A percentile compares a stretch with the other conserved stretches of the same genome.
Conservation (phyloP, 2,888 invertebrate genomes). For the Synanthedon vespiformis region DNA sequence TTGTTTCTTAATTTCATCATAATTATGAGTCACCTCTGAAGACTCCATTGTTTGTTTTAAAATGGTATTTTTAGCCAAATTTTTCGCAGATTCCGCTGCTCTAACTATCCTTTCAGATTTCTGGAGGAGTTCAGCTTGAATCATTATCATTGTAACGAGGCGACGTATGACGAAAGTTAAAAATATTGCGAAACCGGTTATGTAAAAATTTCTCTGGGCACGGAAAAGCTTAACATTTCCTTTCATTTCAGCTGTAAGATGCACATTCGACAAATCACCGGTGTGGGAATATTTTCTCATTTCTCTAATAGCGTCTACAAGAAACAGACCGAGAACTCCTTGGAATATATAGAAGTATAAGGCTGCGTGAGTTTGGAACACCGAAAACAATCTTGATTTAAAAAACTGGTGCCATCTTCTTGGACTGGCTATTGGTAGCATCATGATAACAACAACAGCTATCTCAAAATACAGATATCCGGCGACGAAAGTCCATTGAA, state of each 20-base stretch:
- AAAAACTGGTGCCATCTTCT: conserved; percentile 82
- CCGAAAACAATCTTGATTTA: conserved; percentile 75
- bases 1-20: conserved; percentile 23
- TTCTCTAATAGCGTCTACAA: conserved; percentile 79
- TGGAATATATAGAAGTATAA: conserved; percentile 75
- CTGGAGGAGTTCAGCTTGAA: conserved; percentile 72
- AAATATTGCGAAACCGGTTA: conserved; percentile 82
- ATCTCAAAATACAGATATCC: conserved; percentile 80
- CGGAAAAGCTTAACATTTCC: conserved; percentile 79
- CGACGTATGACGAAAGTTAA: conserved; percentile 77
- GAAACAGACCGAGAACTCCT: conserved; percentile 73
- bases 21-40: conserved; percentile 15
- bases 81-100: conserved; percentile 75
- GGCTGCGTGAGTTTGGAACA: conserved; percentile 73
- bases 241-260: conserved; percentile 74
- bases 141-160: conserved; percentile 73
- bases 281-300: conserved; percentile 76
- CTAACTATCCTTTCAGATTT: conserved; percentile 75
- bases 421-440: conserved; percentile 79
- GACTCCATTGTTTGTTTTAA: conserved; percentile 24
- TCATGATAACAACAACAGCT: conserved; percentile 71
- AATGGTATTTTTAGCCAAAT: conserved; percentile 41
- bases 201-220: conserved; percentile 84
- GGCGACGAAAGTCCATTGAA: conserved; percentile 84
- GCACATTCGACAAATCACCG: conserved; percentile 37